phyloP scores from a whole-genome alignment of 2,888 invertebrate species.

The Drosophila formosana region DNA sequence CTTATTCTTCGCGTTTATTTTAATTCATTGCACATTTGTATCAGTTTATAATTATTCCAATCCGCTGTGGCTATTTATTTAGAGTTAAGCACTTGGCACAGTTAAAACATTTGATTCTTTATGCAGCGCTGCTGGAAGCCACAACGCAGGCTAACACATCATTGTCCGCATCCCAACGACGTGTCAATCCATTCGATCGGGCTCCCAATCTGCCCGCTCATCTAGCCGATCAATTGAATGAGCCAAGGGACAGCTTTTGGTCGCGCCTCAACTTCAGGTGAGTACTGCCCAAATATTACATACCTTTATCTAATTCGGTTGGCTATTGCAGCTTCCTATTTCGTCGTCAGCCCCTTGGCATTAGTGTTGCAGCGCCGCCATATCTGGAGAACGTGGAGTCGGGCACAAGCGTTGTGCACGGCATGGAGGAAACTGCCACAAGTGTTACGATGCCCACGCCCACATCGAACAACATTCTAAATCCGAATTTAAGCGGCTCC shows the following conservation, averaged over 20 bases:
- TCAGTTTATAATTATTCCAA: neutral
- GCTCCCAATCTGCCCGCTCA: conserved; percentile 81
- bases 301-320: neutral
- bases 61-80: neutral
- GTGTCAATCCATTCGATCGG: conserved; percentile 85
- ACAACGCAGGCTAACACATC: conserved; percentile 28
- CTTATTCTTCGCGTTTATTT: neutral
- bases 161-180: conserved; percentile 58
- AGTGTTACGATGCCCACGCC: conserved; percentile 57
- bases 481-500: conserved; percentile 85
- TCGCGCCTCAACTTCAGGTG: conserved; percentile 77
- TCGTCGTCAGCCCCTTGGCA: conserved; percentile 49
- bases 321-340: conserved; percentile 59
- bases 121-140: conserved; percentile 72
- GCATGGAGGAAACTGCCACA: conserved; percentile 35
- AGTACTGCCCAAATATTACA: neutral
- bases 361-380: conserved; percentile 83
- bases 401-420: conserved; percentile 34
- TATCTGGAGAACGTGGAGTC: conserved; percentile 73
- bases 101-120: neutral
- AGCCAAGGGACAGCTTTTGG: conserved; percentile 70
- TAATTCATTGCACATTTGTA: neutral
- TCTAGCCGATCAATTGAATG: conserved; percentile 72
- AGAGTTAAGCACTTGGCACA: neutral
- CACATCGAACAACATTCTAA: conserved; percentile 85